phyloP scores from a whole-genome alignment of 2,888 invertebrate genomes.

The Amblyjoppa proteus region DNA sequence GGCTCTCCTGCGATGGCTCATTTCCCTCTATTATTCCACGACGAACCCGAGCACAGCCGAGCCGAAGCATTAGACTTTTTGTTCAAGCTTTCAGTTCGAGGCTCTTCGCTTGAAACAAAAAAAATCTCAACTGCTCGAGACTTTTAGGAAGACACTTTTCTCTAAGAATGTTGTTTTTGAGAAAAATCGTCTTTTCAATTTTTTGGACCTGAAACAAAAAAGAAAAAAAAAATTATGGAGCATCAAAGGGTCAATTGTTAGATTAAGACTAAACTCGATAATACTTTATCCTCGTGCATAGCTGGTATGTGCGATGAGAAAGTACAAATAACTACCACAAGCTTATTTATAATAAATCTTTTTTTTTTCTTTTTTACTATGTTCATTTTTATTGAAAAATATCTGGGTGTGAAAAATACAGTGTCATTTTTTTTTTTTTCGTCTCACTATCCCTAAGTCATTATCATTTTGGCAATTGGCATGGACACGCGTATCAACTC shows the following conservation, averaged over 20 bases:
- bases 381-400: slow-evolving; percentile 83
- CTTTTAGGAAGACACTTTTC: too few species aligned
- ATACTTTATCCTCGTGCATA: not conserved
- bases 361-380: slow-evolving; percentile 71
- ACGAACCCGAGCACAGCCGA: slow-evolving; percentile 23
- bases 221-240: not conserved
- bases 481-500: slow-evolving; percentile 59
- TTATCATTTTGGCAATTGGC: slow-evolving; percentile 77
- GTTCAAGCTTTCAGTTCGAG: too few species aligned
- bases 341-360: not conserved
- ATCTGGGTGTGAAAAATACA: slow-evolving; percentile 83
- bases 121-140: too few species aligned
- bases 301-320: not conserved
- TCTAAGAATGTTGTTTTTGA: too few species aligned
- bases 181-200: too few species aligned
- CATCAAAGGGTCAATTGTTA: too few species aligned
- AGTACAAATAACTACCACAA: not conserved
- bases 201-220: not conserved
- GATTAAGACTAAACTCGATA: too few species aligned
- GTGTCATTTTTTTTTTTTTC: slow-evolving; percentile 72
- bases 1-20: slow-evolving; percentile 78
- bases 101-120: too few species aligned
- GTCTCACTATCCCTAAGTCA: slow-evolving; percentile 66
- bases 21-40: slow-evolving; percentile 56
- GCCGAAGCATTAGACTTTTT: slow-evolving; percentile 16